phyloP scores from a whole-genome alignment of 2,888 invertebrate species.

The Seira musarum region DNA sequence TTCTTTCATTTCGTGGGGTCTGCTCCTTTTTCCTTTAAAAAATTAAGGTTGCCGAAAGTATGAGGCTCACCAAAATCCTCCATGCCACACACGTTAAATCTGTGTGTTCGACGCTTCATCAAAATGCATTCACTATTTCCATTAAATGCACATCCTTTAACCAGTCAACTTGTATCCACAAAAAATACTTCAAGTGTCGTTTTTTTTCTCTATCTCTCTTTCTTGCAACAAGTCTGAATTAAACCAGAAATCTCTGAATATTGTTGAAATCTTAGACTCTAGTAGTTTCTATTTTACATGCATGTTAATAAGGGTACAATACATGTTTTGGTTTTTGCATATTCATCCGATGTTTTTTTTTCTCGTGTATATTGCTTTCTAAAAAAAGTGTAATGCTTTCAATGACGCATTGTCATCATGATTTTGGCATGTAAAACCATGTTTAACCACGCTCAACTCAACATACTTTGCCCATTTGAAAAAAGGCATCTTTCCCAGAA shows the following conservation, averaged over 20 bases:
- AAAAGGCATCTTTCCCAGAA: not conserved
- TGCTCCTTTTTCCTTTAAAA: not conserved
- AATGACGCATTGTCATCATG: not conserved
- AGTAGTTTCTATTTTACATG: not conserved
- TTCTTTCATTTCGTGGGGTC: not conserved
- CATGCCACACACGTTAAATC: not conserved
- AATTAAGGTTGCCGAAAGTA: not conserved
- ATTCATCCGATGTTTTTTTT: not conserved
- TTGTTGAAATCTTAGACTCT: not conserved
- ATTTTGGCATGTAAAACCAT: not conserved
- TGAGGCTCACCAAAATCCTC: no score
- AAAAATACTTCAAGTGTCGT: not conserved
- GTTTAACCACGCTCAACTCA: not conserved
- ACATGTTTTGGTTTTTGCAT: not conserved
- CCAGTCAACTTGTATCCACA: not conserved
- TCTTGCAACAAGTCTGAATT: not conserved
- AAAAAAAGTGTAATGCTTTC: no score
- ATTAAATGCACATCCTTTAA: not conserved
- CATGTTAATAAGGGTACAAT: not conserved
- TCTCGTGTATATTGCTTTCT: not conserved
- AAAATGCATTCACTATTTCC: not conserved
- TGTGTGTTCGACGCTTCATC: not conserved
- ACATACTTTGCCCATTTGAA: not conserved
- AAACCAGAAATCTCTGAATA: not conserved
- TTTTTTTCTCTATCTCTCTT: no score